Base-by-base conservation (phyloP, 2,113 vertebrate genomes). In the Regulus satrapa region DNA sequence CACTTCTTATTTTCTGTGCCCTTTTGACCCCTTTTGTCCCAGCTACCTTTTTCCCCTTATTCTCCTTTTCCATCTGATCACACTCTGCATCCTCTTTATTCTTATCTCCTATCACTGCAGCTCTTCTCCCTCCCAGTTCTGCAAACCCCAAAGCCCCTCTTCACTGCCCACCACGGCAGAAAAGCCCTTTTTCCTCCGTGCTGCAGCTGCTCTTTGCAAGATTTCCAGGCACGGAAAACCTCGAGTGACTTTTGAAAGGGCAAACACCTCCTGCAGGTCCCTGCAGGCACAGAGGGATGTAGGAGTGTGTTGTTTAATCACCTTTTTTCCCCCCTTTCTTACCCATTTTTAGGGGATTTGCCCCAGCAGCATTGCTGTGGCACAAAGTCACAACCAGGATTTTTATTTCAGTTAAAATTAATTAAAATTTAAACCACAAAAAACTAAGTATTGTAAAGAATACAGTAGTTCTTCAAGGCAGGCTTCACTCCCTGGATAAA, bases 1-100 rank as follows among this genome's bases (percentile, higher is more conserved):
- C 45, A 86, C 92, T 94, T 94, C 83, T 93, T 92, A 66, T 73
- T 93, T 93, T 88, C 71, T 66, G 41, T 79, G 82, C 43, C 91
- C 83, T 93, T 96, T 86, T 80, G 79, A 95, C 90, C 91, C 14
- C 24, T 28, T 67, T 85, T 85, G 46, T 89, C 85, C 74, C 31
- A 55, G 54, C 76, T 58, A 77, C 64, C 31, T 74, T 94, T 71
- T 31, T 0, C 14, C 58, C 40, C 38, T 80, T 76, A 78, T 92
- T 92, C 92, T 92, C 77, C 85, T 95, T 95, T 58, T 69, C 43
- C 81, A 72, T 69, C 84, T 85, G 64, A 71, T 74, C 80, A 14
- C 12, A 16, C 46, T 64, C 73, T 87, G 91, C 91, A 85, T 91
- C 92, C 85, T 95, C 91, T 94, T 94, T 92, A 51, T 52, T 76